Percentiles rank a stretch among this genome's conserved stretches.
Evolutionary conservation across 30 jellyfish, hydroid and myxozoan species (phyloP).

Genomic region (Hydractinia symbiolongicarpus): DNA sequence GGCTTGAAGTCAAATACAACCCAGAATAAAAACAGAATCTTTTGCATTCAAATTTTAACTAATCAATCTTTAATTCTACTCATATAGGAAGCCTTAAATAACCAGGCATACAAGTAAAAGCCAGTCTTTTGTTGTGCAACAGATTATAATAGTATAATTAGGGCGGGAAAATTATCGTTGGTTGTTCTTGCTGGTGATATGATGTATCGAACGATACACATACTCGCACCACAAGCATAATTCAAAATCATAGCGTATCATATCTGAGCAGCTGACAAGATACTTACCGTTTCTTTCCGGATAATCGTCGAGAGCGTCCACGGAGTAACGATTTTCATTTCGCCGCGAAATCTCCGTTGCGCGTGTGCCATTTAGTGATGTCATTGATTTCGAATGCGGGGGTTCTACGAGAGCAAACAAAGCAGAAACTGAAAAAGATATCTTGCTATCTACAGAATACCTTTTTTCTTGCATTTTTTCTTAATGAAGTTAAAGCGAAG

Average conservation of each 20-base stretch:
- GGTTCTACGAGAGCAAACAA: not conserved
- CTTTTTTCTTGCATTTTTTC: too few relatives aligned
- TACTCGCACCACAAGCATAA: not conserved
- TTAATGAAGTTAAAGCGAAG: not conserved
- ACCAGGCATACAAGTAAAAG: too few relatives aligned
- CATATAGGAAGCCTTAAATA: too few relatives aligned
- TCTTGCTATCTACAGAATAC: not conserved
- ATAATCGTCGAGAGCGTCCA: slow-evolving; percentile 31
- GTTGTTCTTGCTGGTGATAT: not conserved
- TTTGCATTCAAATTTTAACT: too few relatives aligned
- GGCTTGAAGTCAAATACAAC: too few relatives aligned
- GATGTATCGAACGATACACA: not conserved
- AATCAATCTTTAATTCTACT: too few relatives aligned
- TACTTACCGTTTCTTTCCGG: slow-evolving; percentile 21
- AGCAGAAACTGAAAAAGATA: not conserved
- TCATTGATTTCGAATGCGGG: slow-evolving; percentile 16
- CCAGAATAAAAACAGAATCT: too few relatives aligned
- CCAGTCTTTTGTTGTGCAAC: too few relatives aligned
- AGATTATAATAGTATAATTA: too few relatives aligned
- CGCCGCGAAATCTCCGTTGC: slow-evolving; percentile 82
- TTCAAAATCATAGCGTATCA: not conserved
- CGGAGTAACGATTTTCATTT: slow-evolving; percentile 28
- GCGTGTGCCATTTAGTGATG: slow-evolving; percentile 16
- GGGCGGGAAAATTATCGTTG: too few relatives aligned
- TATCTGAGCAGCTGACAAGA: not conserved